Conservation (phyloP, 2,113 vertebrate genomes). For the Perca schrenkii region DNA sequence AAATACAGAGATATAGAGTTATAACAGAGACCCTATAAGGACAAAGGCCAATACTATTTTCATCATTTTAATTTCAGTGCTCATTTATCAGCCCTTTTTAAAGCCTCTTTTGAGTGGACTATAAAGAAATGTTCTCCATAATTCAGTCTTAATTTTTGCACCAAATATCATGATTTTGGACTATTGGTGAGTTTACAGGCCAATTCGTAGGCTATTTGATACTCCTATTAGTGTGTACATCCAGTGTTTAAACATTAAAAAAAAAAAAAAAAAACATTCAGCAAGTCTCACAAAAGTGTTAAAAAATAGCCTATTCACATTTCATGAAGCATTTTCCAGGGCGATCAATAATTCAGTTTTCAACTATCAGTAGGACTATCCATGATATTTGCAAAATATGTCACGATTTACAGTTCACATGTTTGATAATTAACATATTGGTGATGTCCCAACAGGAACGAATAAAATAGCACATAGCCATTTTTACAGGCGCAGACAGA, state of each 20-base stretch:
- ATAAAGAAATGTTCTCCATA: constrained; percentile 70
- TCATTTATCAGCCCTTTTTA: constrained; percentile 81
- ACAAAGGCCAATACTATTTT: constrained; percentile 90
- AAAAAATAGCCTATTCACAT: constrained; percentile 58
- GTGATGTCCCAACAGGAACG: constrained; percentile 80
- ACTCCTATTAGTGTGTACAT: constrained; percentile 57
- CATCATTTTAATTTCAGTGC: constrained; percentile 90
- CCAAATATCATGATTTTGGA: constrained; percentile 72
- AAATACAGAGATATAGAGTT: constrained; percentile 96
- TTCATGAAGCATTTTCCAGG: constrained; percentile 59
- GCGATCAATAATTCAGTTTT: constrained; percentile 68
- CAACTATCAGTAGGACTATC: constrained; percentile 71
- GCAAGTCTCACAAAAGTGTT: constrained; percentile 78
- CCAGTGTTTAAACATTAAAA: constrained; percentile 78
- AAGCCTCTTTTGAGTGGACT: constrained; percentile 84
- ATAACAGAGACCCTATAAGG: constrained; percentile 93
- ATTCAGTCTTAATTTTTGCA: constrained; percentile 51
- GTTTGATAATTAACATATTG: constrained; percentile 79
- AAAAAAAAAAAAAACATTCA: constrained; percentile 75
- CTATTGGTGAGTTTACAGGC: constrained; percentile 58
- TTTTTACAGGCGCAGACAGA: constrained; percentile 87
- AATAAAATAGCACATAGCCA: constrained; percentile 77
- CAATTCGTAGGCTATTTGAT: constrained; percentile 52
- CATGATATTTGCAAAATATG: constrained; percentile 77
- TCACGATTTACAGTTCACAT: constrained; percentile 82